A percentile compares a stretch with the other conserved stretches of the same genome.
Evolutionary conservation across 2,797 vertebrate species (phyloP).

Genomic region (Nasua narica): DNA sequence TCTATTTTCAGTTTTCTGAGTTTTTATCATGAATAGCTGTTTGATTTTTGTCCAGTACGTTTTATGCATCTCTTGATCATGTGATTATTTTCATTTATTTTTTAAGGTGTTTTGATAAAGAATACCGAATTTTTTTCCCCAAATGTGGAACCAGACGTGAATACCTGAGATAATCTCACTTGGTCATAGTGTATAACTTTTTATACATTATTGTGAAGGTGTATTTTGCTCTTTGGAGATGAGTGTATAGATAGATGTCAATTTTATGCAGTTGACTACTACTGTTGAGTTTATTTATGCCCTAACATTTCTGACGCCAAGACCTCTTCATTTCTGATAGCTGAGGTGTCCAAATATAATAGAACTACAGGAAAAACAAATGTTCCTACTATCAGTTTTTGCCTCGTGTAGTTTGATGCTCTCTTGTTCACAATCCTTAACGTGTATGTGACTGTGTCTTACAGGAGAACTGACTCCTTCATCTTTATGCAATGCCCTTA

Average conservation of each 20-base stretch:
- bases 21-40: not conserved
- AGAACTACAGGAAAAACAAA: not conserved
- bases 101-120: not conserved
- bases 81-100: not conserved
- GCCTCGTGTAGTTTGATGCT: not conserved
- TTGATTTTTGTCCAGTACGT: not conserved
- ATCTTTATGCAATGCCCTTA: not conserved
- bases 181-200: not conserved
- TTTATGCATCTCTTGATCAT: not conserved
- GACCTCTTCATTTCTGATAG: not conserved
- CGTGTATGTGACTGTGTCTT: not conserved
- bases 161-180: not conserved
- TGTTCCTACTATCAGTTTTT: not conserved
- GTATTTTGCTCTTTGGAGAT: not conserved
- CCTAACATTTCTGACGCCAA: not conserved
- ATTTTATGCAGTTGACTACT: not conserved
- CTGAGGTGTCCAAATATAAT: not conserved
- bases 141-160: not conserved
- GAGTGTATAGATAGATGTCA: not conserved
- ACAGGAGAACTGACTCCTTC: not conserved
- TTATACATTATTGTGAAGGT: not conserved
- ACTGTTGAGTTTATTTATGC: not conserved
- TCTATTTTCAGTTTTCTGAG: not conserved
- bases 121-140: not conserved
- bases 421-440: not conserved